Conservation (phyloP, 2,113 vertebrate genomes). For the Bujurquina vittata region DNA sequence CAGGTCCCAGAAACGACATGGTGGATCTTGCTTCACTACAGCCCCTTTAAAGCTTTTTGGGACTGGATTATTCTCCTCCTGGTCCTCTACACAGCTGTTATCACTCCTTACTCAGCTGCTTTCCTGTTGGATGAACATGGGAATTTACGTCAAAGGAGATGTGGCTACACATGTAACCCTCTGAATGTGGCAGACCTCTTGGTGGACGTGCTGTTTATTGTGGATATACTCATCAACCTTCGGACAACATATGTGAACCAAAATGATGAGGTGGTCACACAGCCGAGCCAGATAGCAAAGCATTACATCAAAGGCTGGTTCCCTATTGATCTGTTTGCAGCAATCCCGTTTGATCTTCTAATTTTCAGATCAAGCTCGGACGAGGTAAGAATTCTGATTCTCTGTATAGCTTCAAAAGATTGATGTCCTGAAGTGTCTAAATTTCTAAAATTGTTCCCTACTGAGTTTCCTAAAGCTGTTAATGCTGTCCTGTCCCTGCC, state of each 20-base stretch:
- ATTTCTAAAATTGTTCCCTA: neutral
- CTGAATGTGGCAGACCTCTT: conserved; percentile 92
- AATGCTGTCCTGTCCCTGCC: neutral
- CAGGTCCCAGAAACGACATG: conserved; percentile 88
- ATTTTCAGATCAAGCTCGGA: conserved; percentile 93
- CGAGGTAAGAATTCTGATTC: conserved; percentile 81
- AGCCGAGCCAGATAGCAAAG: conserved; percentile 88
- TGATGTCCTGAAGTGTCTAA: neutral
- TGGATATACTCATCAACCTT: conserved; percentile 97
- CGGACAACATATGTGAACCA: conserved; percentile 94
- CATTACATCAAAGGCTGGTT: conserved; percentile 99
- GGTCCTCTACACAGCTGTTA: conserved; percentile 95
- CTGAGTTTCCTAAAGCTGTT: neutral
- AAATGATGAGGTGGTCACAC: conserved; percentile 93
- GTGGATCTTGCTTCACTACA: conserved; percentile 95
- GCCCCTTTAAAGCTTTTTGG: conserved; percentile 96
- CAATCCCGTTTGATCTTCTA: conserved; percentile 94
- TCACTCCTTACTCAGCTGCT: conserved; percentile 93
- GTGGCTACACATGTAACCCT: conserved; percentile 89
- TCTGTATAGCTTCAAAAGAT: neutral
- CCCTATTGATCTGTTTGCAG: conserved; percentile 94
- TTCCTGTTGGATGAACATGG: conserved; percentile 91
- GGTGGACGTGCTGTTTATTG: conserved; percentile 95
- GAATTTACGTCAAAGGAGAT: conserved; percentile 82
- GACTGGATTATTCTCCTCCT: conserved; percentile 97